These are phyloP conservation scores for Heterohyrax brucei DNA, from an alignment of 2,797 vertebrate species.

Conservation along the genomic window DNA sequence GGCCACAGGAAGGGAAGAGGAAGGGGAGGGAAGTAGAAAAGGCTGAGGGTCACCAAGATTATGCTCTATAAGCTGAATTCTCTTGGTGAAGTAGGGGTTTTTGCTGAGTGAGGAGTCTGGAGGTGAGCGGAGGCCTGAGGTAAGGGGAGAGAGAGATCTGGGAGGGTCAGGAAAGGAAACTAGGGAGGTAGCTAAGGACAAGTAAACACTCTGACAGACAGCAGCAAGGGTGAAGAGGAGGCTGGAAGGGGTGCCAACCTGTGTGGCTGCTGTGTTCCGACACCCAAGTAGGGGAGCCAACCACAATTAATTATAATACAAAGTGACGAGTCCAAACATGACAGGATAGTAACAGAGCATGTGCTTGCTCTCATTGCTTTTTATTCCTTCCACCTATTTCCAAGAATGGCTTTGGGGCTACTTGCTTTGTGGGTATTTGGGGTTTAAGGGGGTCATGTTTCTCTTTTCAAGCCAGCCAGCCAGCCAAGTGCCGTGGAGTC, in stretches of 20 bases:
- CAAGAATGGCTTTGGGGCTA: background rate
- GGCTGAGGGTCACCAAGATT: background rate
- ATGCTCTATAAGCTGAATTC: background rate
- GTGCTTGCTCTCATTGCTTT: background rate
- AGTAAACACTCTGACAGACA: slow-evolving; percentile 61
- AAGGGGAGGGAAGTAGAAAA: background rate
- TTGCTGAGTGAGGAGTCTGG: background rate
- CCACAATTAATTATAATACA: background rate
- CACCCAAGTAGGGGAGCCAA: background rate
- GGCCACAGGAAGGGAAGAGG: background rate
- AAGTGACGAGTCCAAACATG: background rate
- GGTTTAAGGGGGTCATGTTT: background rate
- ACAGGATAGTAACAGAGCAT: background rate
- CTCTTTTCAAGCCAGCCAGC: background rate
- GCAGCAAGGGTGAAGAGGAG: background rate
- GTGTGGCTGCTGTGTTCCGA: background rate
- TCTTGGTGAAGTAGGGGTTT: background rate
- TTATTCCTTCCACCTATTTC: background rate
- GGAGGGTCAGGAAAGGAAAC: slow-evolving; percentile 4
- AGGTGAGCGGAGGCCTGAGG: background rate
- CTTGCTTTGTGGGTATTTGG: background rate
- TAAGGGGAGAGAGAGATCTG: background rate
- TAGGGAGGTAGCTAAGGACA: slow-evolving; percentile 17
- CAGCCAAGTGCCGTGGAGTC: no score
- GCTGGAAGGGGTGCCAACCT: background rate